These are phyloP conservation scores for Vanessa tameamea DNA, from an alignment of 1,140 invertebrate genomes.

Conservation along the genomic window DNA sequence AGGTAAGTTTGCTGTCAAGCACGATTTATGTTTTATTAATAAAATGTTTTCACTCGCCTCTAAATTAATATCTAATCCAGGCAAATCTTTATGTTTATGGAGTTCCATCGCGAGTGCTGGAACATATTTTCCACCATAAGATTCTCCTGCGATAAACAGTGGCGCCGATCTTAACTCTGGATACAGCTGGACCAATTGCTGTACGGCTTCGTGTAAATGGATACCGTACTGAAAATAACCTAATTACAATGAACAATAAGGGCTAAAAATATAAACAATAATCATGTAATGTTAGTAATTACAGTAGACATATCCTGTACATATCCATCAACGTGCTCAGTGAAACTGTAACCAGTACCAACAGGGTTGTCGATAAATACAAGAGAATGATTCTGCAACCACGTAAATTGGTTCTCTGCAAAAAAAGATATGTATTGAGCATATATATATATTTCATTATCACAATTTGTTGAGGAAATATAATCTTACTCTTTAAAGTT, in stretches of 20 bases:
- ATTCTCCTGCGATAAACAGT: constrained; percentile 91
- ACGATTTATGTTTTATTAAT: no score
- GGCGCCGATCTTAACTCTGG: constrained; percentile 83
- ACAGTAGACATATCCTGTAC: constrained; percentile 84
- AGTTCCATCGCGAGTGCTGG: constrained; percentile 85
- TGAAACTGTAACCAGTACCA: constrained; percentile 88
- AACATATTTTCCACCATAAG: constrained; percentile 91
- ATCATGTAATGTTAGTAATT: constrained; percentile 40
- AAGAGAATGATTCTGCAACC: constrained; percentile 87
- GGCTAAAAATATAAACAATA: neutral
- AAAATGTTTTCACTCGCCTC: constrained; percentile 61
- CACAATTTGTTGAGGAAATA: neutral
- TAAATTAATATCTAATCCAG: constrained; percentile 83
- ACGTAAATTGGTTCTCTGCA: constrained; percentile 81
- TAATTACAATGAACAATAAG: neutral
- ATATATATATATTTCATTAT: neutral
- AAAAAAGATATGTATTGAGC: constrained; percentile 2
- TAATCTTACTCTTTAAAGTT: constrained; percentile 65
- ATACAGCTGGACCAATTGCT: constrained; percentile 87
- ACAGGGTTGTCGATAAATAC: constrained; percentile 93
- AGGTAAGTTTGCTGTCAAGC: no score
- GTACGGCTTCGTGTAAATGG: constrained; percentile 81
- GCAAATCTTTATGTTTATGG: constrained; percentile 80
- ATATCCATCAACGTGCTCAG: constrained; percentile 82
- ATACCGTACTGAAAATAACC: constrained; percentile 78